phyloP scores from a whole-genome alignment of 2,888 invertebrate species.

The Andrena trimmerana region DNA sequence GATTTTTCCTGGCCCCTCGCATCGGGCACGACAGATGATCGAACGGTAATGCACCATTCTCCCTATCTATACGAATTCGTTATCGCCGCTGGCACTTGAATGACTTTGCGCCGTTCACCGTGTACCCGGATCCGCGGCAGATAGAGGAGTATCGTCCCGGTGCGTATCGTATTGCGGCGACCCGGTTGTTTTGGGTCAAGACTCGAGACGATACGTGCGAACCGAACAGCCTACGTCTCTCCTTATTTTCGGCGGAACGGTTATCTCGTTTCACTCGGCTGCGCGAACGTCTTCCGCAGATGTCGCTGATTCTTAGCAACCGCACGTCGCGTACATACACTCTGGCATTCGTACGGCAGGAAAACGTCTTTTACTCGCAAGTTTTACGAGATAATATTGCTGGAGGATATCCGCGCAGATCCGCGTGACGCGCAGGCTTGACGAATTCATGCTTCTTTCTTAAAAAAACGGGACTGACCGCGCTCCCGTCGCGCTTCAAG shows the following conservation, averaged over 20 bases:
- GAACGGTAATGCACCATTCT: slow-evolving; percentile 72
- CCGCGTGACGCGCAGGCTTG: slow-evolving; percentile 8
- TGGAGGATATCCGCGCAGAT: neutral
- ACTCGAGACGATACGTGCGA: slow-evolving; percentile 8
- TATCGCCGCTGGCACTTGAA: slow-evolving; percentile 1
- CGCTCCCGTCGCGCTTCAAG: neutral
- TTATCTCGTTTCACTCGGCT: slow-evolving; percentile 47
- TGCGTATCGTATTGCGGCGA: neutral
- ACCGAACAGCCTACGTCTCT: slow-evolving; percentile 17
- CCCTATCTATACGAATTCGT: slow-evolving; percentile 24
- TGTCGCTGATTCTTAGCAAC: slow-evolving; percentile 47
- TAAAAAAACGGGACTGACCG: slow-evolving; percentile 7
- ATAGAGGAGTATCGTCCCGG: neutral
- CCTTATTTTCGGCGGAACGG: slow-evolving; percentile 35
- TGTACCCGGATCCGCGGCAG: neutral
- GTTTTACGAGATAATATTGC: slow-evolving; percentile 10
- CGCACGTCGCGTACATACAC: neutral
- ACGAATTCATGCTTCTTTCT: slow-evolving; percentile 12
- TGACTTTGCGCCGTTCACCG: neutral
- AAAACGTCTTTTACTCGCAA: neutral
- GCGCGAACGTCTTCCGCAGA: slow-evolving; percentile 41
- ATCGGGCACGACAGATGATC: slow-evolving; percentile 71
- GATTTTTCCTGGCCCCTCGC: slow-evolving; percentile 79
- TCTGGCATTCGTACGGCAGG: neutral
- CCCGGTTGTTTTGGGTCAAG: slow-evolving; percentile 11